phyloP scores from a whole-genome alignment of 2,113 vertebrate genomes.

The Eretmochelys imbricata region DNA sequence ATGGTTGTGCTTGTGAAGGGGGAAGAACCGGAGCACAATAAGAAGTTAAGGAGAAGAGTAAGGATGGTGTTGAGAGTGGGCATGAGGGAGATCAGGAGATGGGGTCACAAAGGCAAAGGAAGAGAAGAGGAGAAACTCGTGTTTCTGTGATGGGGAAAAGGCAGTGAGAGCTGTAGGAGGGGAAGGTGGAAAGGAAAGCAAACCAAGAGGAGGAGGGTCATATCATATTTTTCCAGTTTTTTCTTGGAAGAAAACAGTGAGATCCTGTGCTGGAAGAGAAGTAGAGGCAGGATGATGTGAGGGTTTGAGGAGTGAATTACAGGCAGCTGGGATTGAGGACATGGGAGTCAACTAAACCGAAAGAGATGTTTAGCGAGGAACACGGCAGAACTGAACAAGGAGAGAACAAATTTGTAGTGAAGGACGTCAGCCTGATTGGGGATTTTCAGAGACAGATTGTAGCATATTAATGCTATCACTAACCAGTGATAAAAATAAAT shows the following conservation, averaged over 20 bases:
- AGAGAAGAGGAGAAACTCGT: too few relatives aligned
- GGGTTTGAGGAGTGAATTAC: background rate
- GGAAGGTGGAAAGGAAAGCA: background rate
- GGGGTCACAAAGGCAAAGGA: too few relatives aligned
- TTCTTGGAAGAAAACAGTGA: background rate
- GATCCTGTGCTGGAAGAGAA: background rate
- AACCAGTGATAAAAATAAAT: background rate
- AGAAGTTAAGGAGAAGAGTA: too few relatives aligned
- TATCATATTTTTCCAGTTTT: background rate
- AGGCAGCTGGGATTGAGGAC: background rate
- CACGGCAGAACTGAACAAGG: background rate
- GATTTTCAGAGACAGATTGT: background rate
- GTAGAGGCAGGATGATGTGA: background rate
- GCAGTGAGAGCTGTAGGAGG: background rate
- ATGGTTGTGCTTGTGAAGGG: background rate
- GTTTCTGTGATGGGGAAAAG: too few relatives aligned
- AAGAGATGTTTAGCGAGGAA: background rate
- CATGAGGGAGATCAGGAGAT: too few relatives aligned
- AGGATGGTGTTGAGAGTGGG: too few relatives aligned
- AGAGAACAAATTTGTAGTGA: background rate
- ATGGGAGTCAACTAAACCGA: rapidly evolving
- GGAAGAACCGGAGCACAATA: too few relatives aligned
- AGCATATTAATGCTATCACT: rapidly evolving
- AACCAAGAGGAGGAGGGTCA: background rate
- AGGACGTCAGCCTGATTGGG: background rate